Base-by-base conservation (phyloP, 1,140 invertebrate species). In the Helicorthomorpha holstii region DNA sequence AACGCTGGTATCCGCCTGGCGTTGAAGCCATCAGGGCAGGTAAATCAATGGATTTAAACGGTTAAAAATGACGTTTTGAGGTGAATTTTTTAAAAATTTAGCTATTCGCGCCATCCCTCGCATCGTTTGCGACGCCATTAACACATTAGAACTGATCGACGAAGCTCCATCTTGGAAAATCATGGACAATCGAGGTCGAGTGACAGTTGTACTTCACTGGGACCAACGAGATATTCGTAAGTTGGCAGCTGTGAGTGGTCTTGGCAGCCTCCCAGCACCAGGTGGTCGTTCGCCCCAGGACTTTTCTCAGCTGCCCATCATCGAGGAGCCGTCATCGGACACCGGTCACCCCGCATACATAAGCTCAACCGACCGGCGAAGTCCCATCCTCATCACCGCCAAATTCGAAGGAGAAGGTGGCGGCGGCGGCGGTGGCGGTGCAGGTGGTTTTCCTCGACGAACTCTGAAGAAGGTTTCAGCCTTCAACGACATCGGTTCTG, bases 81-180 rank as follows among this genome's bases (percentile, higher is more conserved):
- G n/a, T n/a, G n/a, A n/a, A n/a, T n/a, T n/a, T n/a, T n/a, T n/a
- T n/a, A n/a, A n/a, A n/a, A n/a, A n/a, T n/a, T n/a, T n/a, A 67
- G 88, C 86, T 57, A 88, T 93, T 73, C 86, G 85, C 66, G 86
- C 87, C 60, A 92, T 93, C 60, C 89, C 89, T 58, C 86, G 87
- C 74, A 92, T 93, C 77, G 87, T 93, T 66, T 92, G 88, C 77
- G 89, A 92, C 72, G 89, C 88, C 60, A 90, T 92, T 62, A 85
- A 90, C 75, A 85, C 85, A 52, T 72, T 92, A 72, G 86, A 90
- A 69, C 71, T 92, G 62, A 86, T 90, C 73, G 83, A 91, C 85
- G 87, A 90, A 70, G 86, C 85, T 21, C 86, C 87, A 60, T 89
- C 86, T 70, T 93, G 88, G 88, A 91, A 91, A 71, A 90, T 92